Evolutionary conservation across 1,140 invertebrate species (phyloP).

Genomic region (Eciton burchellii): DNA sequence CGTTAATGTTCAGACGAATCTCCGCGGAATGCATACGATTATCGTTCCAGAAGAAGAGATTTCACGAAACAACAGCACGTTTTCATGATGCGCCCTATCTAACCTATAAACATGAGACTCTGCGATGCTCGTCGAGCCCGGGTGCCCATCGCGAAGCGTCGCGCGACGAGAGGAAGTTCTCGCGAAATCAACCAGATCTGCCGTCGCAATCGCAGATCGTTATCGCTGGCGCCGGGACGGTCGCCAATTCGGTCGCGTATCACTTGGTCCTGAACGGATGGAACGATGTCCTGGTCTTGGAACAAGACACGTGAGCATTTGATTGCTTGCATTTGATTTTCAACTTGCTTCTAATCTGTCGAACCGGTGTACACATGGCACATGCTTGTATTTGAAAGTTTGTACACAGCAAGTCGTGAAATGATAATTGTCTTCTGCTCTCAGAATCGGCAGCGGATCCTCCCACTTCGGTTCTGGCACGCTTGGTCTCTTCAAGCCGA

Average conservation of each 20-base stretch:
- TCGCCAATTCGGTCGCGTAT: constrained; percentile 90
- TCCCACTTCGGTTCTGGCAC: constrained; percentile 89
- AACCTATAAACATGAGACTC: constrained; percentile 59
- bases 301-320: constrained; percentile 87
- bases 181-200: constrained; percentile 58
- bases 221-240: constrained; percentile 89
- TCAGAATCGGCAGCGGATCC: constrained; percentile 88
- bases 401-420: no score
- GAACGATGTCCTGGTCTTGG: constrained; percentile 88
- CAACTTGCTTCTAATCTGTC: not conserved
- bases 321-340: constrained; percentile 16
- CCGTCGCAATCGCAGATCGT: constrained; percentile 87
- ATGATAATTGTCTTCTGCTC: not conserved
- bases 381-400: no score
- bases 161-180: not conserved
- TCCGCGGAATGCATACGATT: constrained; percentile 50
- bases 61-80: not conserved
- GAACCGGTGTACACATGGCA: no score
- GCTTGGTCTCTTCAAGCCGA: constrained; percentile 88
- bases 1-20: constrained; percentile 57
- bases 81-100: constrained; percentile 20
- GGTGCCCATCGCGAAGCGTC: not conserved
- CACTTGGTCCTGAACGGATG: constrained; percentile 88
- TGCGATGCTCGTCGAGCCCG: not conserved
- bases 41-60: constrained; percentile 38